Evolutionary conservation across 2,113 vertebrate species (phyloP).

Genomic region (Podarcis cretensis): DNA sequence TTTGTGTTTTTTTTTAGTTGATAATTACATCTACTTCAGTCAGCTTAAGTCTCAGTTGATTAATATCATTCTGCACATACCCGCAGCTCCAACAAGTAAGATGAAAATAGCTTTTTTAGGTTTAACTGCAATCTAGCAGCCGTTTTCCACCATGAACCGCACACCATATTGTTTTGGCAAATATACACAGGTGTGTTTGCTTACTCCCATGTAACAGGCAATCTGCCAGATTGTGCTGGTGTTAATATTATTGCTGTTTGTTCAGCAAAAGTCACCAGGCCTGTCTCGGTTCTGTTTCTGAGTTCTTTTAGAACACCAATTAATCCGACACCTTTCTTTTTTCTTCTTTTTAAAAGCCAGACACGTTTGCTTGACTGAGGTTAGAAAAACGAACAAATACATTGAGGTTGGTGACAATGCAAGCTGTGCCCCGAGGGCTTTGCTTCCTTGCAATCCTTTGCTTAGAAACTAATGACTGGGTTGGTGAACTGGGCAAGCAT

Average conservation of each 20-base stretch:
- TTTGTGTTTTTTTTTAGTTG: slow-evolving; percentile 21
- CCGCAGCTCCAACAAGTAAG: slow-evolving; percentile 26
- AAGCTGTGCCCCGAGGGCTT: too few relatives aligned
- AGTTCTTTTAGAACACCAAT: too few relatives aligned
- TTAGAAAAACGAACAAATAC: too few relatives aligned
- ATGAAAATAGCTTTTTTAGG: slow-evolving; percentile 22
- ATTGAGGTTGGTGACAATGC: too few relatives aligned
- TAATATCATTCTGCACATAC: slow-evolving; percentile 26
- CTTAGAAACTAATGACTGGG: too few relatives aligned
- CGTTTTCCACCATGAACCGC: background rate
- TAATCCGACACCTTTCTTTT: too few relatives aligned
- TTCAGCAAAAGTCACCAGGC: background rate
- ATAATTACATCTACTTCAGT: slow-evolving; percentile 43
- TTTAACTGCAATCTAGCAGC: slow-evolving; percentile 27
- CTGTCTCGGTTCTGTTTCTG: background rate
- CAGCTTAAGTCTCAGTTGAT: slow-evolving; percentile 30
- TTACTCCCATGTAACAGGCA: background rate
- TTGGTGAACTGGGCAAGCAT: too few relatives aligned
- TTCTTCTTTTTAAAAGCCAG: too few relatives aligned
- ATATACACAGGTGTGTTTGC: background rate
- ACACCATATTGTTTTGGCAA: background rate
- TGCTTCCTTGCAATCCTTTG: too few relatives aligned
- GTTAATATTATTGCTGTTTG: background rate
- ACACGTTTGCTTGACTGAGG: too few relatives aligned
- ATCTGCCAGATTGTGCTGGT: background rate